phyloP scores from a whole-genome alignment of 2,888 invertebrate genomes.

The Abrostola tripartita region DNA sequence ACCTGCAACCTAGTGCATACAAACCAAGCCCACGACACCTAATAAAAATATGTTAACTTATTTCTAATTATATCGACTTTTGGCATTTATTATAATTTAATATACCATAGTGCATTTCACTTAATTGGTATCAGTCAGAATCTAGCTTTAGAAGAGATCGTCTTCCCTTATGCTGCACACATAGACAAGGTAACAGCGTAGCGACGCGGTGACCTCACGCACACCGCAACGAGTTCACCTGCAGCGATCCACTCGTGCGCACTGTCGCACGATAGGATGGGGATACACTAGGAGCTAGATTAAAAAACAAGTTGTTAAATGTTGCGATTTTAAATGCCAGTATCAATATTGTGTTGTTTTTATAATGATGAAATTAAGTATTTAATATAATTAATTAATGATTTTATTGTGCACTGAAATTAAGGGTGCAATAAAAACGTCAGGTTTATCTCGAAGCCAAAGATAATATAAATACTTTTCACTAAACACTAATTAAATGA shows the following conservation, averaged over 20 bases:
- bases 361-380: too few species aligned
- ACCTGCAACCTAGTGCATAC: neutral
- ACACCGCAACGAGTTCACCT: constrained; percentile 78
- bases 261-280: constrained; percentile 76
- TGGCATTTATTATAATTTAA: constrained; percentile 30
- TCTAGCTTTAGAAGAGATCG: constrained; percentile 60
- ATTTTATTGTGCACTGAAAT: too few species aligned
- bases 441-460: constrained; percentile 16
- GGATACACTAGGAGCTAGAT: constrained; percentile 49
- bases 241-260: constrained; percentile 82
- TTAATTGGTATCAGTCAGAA: constrained; percentile 51
- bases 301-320: neutral
- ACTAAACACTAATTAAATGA: constrained; percentile 44
- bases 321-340: neutral
- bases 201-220: constrained; percentile 81
- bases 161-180: constrained; percentile 63
- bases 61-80: constrained; percentile 23
- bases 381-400: too few species aligned
- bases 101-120: constrained; percentile 27
- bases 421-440: constrained; percentile 16
- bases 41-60: too few species aligned
- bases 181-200: constrained; percentile 42
- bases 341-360: too few species aligned
- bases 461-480: constrained; percentile 26
- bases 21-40: too few species aligned